Conservation (phyloP, 2,888 invertebrate genomes). For the Volucella inflata region DNA sequence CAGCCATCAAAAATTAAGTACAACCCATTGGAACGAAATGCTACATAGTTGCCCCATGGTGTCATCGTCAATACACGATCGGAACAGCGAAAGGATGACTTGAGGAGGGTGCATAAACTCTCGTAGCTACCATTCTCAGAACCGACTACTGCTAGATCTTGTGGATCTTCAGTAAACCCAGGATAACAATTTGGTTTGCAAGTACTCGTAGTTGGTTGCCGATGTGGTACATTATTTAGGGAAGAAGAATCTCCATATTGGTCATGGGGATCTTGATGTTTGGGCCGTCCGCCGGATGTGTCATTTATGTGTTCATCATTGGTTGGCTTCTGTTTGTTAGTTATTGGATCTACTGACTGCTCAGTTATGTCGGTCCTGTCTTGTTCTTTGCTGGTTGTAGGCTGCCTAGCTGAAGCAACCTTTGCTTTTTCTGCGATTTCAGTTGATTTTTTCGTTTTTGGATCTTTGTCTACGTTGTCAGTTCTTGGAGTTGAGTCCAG, state of each 20-base stretch:
- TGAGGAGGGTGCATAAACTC: conserved; percentile 79
- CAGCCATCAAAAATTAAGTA: conserved; percentile 82
- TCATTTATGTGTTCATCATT: background rate
- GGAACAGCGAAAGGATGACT: conserved; percentile 79
- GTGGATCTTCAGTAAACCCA: conserved; percentile 77
- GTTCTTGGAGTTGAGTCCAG: background rate
- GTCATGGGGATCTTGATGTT: conserved; percentile 46
- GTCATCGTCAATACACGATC: conserved; percentile 82
- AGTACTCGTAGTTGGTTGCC: conserved; percentile 59
- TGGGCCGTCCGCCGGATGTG: background rate
- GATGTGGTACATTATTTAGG: conserved; percentile 25
- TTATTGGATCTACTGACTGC: too few relatives aligned
- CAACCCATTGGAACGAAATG: conserved; percentile 78
- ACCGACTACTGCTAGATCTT: conserved; percentile 81
- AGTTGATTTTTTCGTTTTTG: too few relatives aligned
- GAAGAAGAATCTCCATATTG: conserved; percentile 41
- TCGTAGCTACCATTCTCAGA: conserved; percentile 81
- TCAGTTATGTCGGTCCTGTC: too few relatives aligned
- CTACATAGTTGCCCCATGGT: conserved; percentile 82
- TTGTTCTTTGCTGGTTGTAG: too few relatives aligned
- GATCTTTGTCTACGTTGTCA: too few relatives aligned
- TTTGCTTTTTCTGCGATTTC: too few relatives aligned
- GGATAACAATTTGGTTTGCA: conserved; percentile 80
- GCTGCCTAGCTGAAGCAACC: too few relatives aligned
- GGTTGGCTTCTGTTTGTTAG: background rate